Evolutionary conservation across 2,113 vertebrate genomes (phyloP).

Genomic region (Ardeotis arabs): DNA sequence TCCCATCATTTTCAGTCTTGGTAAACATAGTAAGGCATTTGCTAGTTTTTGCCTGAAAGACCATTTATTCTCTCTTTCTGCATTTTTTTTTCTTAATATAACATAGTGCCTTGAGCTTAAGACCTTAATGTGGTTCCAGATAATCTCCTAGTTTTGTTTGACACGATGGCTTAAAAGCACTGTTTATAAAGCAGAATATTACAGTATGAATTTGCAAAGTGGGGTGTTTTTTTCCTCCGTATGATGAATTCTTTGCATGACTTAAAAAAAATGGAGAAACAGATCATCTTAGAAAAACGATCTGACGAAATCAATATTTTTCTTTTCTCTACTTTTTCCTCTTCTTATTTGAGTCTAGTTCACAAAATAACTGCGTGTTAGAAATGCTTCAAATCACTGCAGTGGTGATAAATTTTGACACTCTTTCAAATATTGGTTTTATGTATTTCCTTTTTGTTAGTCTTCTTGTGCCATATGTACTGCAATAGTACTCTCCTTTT

Average conservation of each 20-base stretch:
- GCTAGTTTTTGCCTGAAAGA: neutral
- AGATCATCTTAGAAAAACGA: neutral
- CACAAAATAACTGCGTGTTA: neutral
- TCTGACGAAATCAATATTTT: slow-evolving; percentile 28
- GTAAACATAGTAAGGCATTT: neutral
- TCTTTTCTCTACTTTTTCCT: neutral
- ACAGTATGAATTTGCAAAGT: neutral
- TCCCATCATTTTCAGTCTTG: neutral
- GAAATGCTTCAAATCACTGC: neutral
- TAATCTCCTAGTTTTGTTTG: slow-evolving; percentile 4
- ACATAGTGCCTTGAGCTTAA: neutral
- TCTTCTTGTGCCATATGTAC: neutral
- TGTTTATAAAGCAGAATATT: neutral
- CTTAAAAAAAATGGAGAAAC: neutral
- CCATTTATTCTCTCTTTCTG: neutral
- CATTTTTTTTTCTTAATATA: neutral
- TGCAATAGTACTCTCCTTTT: slow-evolving; percentile 28
- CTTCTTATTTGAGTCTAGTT: neutral
- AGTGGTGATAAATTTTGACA: slow-evolving; percentile 15
- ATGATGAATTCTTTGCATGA: neutral
- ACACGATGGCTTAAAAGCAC: neutral
- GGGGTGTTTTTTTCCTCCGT: neutral
- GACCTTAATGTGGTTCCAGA: neutral
- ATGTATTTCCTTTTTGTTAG: neutral
- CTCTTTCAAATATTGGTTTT: slow-evolving; percentile 5